phyloP scores from a whole-genome alignment of 2,888 invertebrate genomes.

The Mellilla xanthometata region DNA sequence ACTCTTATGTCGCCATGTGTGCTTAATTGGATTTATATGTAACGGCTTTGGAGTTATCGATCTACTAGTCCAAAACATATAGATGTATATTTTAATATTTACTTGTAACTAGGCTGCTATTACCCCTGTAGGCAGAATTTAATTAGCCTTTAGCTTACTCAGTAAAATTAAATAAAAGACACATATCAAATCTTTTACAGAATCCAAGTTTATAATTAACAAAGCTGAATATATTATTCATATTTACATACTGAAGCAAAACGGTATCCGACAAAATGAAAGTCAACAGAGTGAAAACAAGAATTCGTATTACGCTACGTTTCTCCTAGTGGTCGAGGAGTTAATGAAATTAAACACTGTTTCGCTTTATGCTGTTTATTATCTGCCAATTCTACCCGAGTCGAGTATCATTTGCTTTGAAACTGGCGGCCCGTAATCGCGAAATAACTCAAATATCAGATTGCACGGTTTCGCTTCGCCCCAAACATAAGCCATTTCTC shows the following conservation, averaged over 20 bases:
- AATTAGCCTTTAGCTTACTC: background rate
- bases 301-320: conserved; percentile 18
- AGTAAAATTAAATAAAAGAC: background rate
- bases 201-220: conserved; percentile 12
- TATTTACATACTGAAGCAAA: conserved; percentile 20
- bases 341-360: conserved; percentile 28
- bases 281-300: conserved; percentile 28
- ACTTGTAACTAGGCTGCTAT: too few species aligned
- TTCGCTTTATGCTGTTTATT: conserved; percentile 24
- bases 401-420: conserved; percentile 18
- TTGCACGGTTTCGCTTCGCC: conserved; percentile 9
- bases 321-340: conserved; percentile 20
- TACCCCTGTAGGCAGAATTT: too few species aligned
- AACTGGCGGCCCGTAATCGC: conserved; percentile 14
- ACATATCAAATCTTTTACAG: conserved; percentile 7
- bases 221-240: conserved; percentile 13
- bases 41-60: too few species aligned
- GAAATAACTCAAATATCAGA: conserved; percentile 22
- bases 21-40: too few species aligned
- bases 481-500: conserved; percentile 1
- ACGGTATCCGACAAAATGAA: conserved; percentile 21
- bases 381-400: conserved; percentile 16
- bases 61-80: too few species aligned
- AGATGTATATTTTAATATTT: too few species aligned
- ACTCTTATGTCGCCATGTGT: too few species aligned